These are phyloP conservation scores for Phlogophora meticulosa DNA, from an alignment of 2,888 invertebrate species.

Conservation along the genomic window DNA sequence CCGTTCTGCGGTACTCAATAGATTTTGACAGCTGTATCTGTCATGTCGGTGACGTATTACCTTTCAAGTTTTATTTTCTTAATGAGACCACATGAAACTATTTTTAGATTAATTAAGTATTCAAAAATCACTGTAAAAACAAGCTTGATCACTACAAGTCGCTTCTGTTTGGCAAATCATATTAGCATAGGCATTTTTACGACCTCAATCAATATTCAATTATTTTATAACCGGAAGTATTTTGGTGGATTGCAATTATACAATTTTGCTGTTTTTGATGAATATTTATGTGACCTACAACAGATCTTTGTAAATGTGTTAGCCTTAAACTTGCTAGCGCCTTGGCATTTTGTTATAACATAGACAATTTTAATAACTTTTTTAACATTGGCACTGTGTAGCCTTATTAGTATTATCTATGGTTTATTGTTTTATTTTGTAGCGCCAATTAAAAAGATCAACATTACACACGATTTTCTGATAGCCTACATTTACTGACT, in stretches of 20 bases:
- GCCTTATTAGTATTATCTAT: not conserved
- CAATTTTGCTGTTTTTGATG: slow-evolving; percentile 29
- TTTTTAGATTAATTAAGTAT: slow-evolving; percentile 17
- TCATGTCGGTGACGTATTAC: not conserved
- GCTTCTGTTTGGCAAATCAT: not conserved
- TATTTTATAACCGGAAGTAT: slow-evolving; percentile 46
- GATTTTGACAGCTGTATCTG: not conserved
- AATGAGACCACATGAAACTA: slow-evolving; percentile 7
- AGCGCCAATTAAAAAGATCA: not conserved
- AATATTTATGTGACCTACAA: slow-evolving; percentile 56
- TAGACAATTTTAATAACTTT: not conserved
- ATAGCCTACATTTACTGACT: too few species aligned
- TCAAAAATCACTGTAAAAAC: not conserved
- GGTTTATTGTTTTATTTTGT: not conserved
- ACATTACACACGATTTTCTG: too few species aligned
- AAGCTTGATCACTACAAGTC: not conserved
- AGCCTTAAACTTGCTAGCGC: slow-evolving; percentile 49
- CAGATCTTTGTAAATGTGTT: not conserved
- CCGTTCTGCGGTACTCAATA: not conserved
- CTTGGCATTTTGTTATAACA: slow-evolving; percentile 46
- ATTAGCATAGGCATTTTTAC: slow-evolving; percentile 12
- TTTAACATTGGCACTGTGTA: slow-evolving; percentile 3
- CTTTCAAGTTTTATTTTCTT: not conserved
- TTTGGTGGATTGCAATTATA: slow-evolving; percentile 22
- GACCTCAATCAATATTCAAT: slow-evolving; percentile 28